Evolutionary conservation across 2,888 invertebrate genomes (phyloP).

Genomic region (Physocephala rufipes): DNA sequence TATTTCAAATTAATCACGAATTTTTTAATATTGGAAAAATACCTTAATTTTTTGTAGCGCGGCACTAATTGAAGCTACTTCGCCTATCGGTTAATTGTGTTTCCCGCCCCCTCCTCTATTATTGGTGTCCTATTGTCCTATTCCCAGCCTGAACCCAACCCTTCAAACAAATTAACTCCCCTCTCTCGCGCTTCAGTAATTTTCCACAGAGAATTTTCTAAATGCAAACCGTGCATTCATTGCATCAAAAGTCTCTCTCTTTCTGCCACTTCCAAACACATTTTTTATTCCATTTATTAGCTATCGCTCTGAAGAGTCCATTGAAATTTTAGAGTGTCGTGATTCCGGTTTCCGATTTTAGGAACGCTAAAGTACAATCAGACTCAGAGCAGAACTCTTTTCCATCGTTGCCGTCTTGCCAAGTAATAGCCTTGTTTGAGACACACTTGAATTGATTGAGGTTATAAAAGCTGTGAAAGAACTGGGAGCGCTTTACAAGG

Average conservation of each 20-base stretch:
- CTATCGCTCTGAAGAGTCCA: not conserved
- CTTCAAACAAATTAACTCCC: too few relatives aligned
- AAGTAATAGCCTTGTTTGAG: not conserved
- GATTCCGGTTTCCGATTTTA: slow-evolving; percentile 1
- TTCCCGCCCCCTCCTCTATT: too few relatives aligned
- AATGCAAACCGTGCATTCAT: not conserved
- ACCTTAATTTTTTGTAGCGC: too few relatives aligned
- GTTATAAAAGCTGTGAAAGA: not conserved
- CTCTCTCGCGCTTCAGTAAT: not conserved
- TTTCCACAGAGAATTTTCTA: not conserved
- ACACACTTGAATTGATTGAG: not conserved
- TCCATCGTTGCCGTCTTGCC: not conserved
- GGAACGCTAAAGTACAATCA: not conserved
- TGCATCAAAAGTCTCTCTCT: not conserved
- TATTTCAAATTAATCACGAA: too few relatives aligned
- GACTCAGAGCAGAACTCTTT: not conserved
- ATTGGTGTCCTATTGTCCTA: too few relatives aligned
- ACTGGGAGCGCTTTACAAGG: too few relatives aligned
- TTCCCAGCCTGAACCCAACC: too few relatives aligned
- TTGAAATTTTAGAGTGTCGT: slow-evolving; percentile 15
- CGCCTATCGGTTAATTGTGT: too few relatives aligned
- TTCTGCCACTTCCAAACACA: not conserved
- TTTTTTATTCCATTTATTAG: slow-evolving; percentile 1
- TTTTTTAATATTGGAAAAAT: too few relatives aligned
- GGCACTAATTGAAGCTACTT: too few relatives aligned